Evolutionary conservation across 2,113 vertebrate species (phyloP), one percentile per base, ranked within the genome.

Genomic region (Bos javanicus): DNA sequence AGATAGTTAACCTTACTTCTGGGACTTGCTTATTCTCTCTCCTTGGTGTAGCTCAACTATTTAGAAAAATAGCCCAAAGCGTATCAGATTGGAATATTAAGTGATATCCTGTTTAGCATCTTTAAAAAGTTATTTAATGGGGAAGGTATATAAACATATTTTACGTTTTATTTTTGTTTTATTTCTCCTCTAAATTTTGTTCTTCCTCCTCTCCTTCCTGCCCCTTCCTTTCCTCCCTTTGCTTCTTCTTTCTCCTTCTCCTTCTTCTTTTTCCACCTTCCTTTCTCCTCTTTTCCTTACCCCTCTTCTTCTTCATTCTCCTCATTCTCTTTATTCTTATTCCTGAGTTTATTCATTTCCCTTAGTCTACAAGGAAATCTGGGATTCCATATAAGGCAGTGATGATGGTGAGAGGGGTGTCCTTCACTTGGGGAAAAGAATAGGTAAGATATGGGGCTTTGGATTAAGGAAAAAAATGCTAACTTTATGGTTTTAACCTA

Each of bases 171-270:
- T 90, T 74, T 76, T 76, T 19, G 23, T 71, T 10, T 74, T 57
- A 14, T 46, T 19, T 33, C 30, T 80, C 43, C 23, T 60, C 9
- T 7, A 26, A 76, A 6, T n/a, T 14, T 81, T 60, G 17, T 16
- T 78, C 52, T 48, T 59, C 26, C 17, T 25, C 33, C 36, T 54
- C 33, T 6, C 15, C 30, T 19, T 14, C 36, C 2, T 52, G 5
- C 30, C 16, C 26, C 7, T 30, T 36, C 1, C 13, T 33, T 46
- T n/a, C 33, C 7, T 54, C 9, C 1, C 15, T 6, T 50, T 14
- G 13, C 11, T 21, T 1, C 5, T 4, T 11, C 36, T 19, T 11
- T 16, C 2, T 19, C 46, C 2, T 7, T 10, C 50, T 23, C 64
- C 15, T 17, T 3, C 21, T 14, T 62, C 15, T 7, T 23, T 6